A percentile compares a stretch with the other conserved stretches of the same genome.
phyloP scores from a whole-genome alignment of 2,888 invertebrate genomes.

The Helleia helle region DNA sequence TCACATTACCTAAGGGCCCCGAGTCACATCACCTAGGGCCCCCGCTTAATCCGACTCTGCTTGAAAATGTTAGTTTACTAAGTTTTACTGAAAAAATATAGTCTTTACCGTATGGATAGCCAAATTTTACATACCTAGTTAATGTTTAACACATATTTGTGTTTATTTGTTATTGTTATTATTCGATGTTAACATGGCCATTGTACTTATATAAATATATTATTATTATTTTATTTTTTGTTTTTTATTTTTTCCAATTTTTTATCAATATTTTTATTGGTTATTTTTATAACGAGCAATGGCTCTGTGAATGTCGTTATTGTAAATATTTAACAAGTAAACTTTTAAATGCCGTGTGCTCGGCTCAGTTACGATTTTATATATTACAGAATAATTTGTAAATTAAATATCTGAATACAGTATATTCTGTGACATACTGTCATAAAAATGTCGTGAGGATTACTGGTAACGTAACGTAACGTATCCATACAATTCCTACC shows the following conservation, averaged over 20 bases:
- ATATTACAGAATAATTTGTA: no score
- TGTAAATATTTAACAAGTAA: neutral
- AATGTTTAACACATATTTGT: conserved; percentile 7
- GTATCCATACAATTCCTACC: no score
- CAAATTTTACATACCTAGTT: conserved; percentile 2
- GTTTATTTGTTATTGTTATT: conserved; percentile 11
- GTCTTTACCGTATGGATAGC: neutral
- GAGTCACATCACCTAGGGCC: no score
- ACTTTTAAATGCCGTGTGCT: neutral
- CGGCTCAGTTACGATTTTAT: no score
- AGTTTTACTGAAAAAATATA: no score
- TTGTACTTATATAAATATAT: conserved; percentile 65
- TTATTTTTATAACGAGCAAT: conserved; percentile 40
- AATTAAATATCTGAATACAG: no score
- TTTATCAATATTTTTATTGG: conserved; percentile 7
- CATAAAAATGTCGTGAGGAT: no score
- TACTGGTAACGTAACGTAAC: no score
- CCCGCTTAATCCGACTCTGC: no score
- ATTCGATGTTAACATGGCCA: conserved; percentile 47
- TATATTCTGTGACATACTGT: no score
- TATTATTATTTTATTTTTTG: conserved; percentile 32
- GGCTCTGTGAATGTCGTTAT: conserved; percentile 34
- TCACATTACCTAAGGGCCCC: no score
- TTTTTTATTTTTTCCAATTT: conserved; percentile 48
- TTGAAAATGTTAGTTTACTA: no score